Percentiles rank a stretch among this genome's conserved stretches.
Evolutionary conservation across 2,888 invertebrate species (phyloP).

Genomic region (Tenodera sinensis): DNA sequence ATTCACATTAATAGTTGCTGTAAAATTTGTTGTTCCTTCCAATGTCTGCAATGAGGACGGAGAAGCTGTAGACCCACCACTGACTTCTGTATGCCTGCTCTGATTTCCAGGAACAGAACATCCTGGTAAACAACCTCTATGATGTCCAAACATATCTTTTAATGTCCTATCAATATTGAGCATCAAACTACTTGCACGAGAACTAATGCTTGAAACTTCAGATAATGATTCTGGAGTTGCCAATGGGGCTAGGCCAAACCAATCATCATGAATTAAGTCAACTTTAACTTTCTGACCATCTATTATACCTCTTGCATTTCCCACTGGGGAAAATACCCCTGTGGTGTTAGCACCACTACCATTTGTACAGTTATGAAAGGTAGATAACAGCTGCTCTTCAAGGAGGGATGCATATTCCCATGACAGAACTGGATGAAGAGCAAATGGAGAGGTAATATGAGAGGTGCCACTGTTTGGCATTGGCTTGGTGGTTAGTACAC

Average conservation of each 20-base stretch:
- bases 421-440: slow-evolving; percentile 37
- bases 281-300: slow-evolving; percentile 38
- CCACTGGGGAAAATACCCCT: not conserved
- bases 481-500: slow-evolving; percentile 33
- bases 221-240: slow-evolving; percentile 81
- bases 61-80: not conserved
- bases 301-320: not conserved
- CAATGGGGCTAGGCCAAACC: slow-evolving; percentile 69
- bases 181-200: slow-evolving; percentile 55
- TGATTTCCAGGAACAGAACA: not conserved
- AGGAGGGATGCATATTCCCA: slow-evolving; percentile 51
- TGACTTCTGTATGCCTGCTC: not conserved
- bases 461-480: not conserved
- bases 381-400: slow-evolving; percentile 33
- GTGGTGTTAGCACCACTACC: not conserved
- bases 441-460: slow-evolving; percentile 30
- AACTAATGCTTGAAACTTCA: slow-evolving; percentile 74
- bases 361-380: not conserved
- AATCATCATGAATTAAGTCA: slow-evolving; percentile 59
- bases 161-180: slow-evolving; percentile 19
- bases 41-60: not conserved
- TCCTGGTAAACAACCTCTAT: not conserved
- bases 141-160: slow-evolving; percentile 11
- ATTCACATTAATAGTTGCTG: not conserved
- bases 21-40: not conserved